A percentile compares a stretch with the other conserved stretches of the same genome.
Conservation (phyloP, 2,113 vertebrate genomes). For the Marmota flaviventris region DNA sequence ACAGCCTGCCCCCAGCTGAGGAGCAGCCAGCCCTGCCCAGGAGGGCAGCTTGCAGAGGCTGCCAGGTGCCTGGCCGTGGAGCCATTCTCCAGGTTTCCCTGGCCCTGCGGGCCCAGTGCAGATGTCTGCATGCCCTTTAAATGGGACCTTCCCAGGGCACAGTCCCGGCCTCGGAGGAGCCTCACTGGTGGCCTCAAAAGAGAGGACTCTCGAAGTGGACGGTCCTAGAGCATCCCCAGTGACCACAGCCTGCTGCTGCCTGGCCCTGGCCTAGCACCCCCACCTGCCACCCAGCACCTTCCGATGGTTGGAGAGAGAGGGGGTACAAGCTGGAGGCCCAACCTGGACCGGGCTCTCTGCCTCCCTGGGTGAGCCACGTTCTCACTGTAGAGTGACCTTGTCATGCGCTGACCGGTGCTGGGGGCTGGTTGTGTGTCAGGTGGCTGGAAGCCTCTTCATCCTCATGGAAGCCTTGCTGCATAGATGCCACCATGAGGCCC, state of each 20-base stretch:
- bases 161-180: rapidly evolving
- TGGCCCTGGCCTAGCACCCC: neutral
- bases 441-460: neutral
- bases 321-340: rapidly evolving
- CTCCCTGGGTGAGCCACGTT: neutral
- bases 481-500: rapidly evolving
- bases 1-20: too few species aligned
- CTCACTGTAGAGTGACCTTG: neutral
- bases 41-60: too few species aligned
- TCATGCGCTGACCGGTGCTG: too few species aligned
- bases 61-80: neutral
- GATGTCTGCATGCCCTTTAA: neutral
- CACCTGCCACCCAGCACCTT: rapidly evolving
- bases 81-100: neutral
- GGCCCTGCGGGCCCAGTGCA: neutral
- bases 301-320: neutral
- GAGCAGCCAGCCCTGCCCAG: too few species aligned
- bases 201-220: neutral
- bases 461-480: rapidly evolving
- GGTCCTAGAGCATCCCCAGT: too few species aligned
- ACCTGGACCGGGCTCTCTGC: rapidly evolving
- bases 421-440: neutral
- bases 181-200: neutral
- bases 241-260: neutral
- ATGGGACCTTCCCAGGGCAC: neutral